Conservation (phyloP, 2,113 vertebrate genomes). For the Andinoacara biseriatus region DNA sequence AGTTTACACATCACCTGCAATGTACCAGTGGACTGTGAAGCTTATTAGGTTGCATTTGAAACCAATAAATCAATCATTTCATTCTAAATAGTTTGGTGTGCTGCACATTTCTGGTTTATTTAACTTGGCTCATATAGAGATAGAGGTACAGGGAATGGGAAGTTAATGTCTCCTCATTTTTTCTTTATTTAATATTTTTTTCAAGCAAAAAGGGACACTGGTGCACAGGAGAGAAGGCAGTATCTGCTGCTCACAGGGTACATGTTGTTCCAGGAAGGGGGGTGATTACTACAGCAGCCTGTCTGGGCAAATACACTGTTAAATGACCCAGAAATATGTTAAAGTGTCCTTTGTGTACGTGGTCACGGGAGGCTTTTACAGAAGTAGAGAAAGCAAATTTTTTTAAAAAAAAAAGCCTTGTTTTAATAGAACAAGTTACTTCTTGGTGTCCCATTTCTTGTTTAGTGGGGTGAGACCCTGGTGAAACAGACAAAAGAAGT, state of each 20-base stretch:
- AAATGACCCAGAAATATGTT: constrained; percentile 13
- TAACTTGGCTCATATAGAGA: constrained; percentile 2
- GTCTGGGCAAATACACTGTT: constrained; percentile 16
- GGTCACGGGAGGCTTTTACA: background rate
- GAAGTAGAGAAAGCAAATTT: background rate
- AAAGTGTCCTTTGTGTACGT: background rate
- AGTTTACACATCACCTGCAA: constrained; percentile 34
- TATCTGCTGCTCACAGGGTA: constrained; percentile 17
- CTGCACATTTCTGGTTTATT: background rate
- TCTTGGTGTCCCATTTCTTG: constrained; percentile 11
- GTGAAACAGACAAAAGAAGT: constrained; percentile 63
- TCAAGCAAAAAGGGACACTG: constrained; percentile 34
- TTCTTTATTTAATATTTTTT: constrained; percentile 57
- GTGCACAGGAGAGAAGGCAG: constrained; percentile 43
- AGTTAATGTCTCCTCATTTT: constrained; percentile 1
- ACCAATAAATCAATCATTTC: background rate
- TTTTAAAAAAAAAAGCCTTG: background rate
- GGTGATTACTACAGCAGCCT: constrained; percentile 28
- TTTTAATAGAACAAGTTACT: background rate
- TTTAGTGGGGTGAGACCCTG: constrained; percentile 56
- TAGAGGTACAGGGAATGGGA: background rate
- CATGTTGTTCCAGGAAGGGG: constrained; percentile 32
- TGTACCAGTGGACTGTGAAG: background rate
- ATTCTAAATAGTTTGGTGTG: constrained; percentile 4
- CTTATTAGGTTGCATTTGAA: background rate